Percentiles rank a stretch among this genome's conserved stretches.
Conservation (phyloP, 2,113 vertebrate species). For the Benitochromis conjunctus region DNA sequence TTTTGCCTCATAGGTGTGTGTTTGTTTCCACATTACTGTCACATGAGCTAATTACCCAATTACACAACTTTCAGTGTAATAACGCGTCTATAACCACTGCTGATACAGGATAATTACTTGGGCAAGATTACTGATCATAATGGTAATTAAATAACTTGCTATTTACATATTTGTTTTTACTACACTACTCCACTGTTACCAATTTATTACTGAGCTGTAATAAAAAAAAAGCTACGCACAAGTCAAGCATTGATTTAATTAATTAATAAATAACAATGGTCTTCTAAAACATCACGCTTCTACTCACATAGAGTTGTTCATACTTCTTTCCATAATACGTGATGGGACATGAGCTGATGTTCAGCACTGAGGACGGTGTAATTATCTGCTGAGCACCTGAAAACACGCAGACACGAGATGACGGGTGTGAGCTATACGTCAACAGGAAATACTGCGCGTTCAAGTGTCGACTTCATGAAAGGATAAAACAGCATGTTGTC, state of each 20-base stretch:
- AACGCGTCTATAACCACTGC: accelerated
- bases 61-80: neutral
- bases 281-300: neutral
- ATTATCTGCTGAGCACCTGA: neutral
- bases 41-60: neutral
- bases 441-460: neutral
- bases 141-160: neutral
- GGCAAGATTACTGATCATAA: neutral
- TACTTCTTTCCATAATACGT: neutral
- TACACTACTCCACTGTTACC: neutral
- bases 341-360: neutral
- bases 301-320: neutral
- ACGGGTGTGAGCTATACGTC: neutral
- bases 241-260: neutral
- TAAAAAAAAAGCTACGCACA: neutral
- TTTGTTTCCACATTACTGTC: neutral
- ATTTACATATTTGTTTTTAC: neutral
- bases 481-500: no score
- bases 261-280: neutral
- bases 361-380: neutral
- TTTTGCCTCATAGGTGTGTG: neutral
- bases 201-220: neutral
- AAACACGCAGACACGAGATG: neutral
- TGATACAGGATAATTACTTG: neutral
- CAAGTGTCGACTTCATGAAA: neutral